Percentiles rank a stretch among this genome's conserved stretches.
phyloP scores from a whole-genome alignment of 2,113 vertebrate species.

The Lamprologus ornatipinnis region DNA sequence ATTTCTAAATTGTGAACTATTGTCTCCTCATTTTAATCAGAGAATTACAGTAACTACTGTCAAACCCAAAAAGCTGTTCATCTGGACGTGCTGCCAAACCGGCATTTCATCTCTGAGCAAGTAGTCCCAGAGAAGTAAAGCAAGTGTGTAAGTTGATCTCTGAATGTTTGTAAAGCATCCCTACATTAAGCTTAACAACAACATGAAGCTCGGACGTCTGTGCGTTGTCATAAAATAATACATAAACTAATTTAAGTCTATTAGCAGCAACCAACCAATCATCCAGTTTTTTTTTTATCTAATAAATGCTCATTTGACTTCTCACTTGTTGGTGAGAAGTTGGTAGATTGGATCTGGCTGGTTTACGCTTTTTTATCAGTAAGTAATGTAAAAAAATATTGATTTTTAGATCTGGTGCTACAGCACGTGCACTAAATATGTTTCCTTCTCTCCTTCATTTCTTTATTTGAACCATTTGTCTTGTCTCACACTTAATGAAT shows the following conservation, averaged over 20 bases:
- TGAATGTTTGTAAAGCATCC: neutral
- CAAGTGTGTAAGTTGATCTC: neutral
- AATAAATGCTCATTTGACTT: neutral
- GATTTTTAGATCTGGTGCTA: neutral
- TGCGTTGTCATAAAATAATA: neutral
- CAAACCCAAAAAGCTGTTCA: neutral
- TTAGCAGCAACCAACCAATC: neutral
- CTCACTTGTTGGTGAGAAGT: neutral
- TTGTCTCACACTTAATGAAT: neutral
- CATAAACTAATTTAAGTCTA: neutral
- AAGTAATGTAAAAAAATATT: neutral
- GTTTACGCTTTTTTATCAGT: neutral
- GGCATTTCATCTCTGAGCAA: neutral
- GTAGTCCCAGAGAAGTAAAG: neutral
- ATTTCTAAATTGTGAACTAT: neutral
- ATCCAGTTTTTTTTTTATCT: neutral
- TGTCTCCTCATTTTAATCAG: neutral
- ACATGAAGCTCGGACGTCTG: neutral
- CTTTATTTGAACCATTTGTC: rapidly evolving
- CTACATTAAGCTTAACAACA: neutral
- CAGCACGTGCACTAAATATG: neutral
- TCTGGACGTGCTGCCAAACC: neutral
- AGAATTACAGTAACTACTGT: neutral
- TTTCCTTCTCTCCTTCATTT: neutral
- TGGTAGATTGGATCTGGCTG: neutral